Conservation (phyloP, 1,140 invertebrate genomes). For the Drosophila malerkotliana region DNA sequence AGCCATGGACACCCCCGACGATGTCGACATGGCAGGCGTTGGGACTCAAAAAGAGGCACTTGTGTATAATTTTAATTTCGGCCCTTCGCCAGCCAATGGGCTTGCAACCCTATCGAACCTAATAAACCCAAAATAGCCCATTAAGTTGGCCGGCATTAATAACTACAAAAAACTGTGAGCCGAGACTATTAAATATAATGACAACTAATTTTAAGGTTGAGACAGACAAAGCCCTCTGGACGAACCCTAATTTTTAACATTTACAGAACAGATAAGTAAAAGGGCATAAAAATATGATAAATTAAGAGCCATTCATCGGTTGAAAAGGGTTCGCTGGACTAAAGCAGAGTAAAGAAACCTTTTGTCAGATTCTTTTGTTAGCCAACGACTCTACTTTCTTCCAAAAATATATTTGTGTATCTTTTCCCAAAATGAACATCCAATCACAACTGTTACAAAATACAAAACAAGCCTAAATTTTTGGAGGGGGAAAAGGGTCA, state of each 20-base stretch:
- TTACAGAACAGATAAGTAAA: constrained; percentile 23
- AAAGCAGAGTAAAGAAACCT: constrained; percentile 19
- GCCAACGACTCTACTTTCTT: not conserved
- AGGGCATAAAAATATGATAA: constrained; percentile 53
- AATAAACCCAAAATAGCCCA: constrained; percentile 52
- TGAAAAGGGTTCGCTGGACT: constrained; percentile 11
- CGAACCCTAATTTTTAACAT: constrained; percentile 59
- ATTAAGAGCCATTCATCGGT: constrained; percentile 66
- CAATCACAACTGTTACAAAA: constrained; percentile 42
- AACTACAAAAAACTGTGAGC: constrained; percentile 52
- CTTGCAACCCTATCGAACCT: constrained; percentile 18
- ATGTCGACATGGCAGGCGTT: constrained; percentile 33
- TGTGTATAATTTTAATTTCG: constrained; percentile 55
- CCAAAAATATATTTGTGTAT: not conserved
- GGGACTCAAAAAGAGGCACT: constrained; percentile 10
- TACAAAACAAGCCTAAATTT: constrained; percentile 14
- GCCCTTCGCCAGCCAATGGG: constrained; percentile 5
- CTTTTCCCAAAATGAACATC: constrained; percentile 12
- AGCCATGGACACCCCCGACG: not conserved
- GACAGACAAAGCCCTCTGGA: constrained; percentile 22
- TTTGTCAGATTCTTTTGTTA: constrained; percentile 6
- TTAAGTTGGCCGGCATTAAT: constrained; percentile 44
- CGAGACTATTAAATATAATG: constrained; percentile 62
- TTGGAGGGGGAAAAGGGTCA: constrained; percentile 22
- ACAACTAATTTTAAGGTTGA: constrained; percentile 59